Conservation (phyloP, 30 jellyfish, hydroid and myxozoan genomes). For the Catostylus mosaicus region DNA sequence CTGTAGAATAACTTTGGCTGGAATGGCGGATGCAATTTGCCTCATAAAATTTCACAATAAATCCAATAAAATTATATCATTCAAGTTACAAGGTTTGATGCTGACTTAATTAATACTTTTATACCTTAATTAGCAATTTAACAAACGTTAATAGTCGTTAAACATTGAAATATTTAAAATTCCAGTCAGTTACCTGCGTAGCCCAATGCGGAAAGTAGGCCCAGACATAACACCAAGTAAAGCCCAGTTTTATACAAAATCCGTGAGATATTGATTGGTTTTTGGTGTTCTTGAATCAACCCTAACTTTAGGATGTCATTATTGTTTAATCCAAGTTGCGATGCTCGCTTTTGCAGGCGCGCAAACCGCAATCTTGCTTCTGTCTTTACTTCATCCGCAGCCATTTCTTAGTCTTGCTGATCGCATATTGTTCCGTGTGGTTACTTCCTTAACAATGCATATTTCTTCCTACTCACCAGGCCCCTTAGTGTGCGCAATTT, state of each 20-base stretch:
- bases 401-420: conserved; percentile 26
- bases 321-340: conserved; percentile 58
- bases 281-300: conserved; percentile 65
- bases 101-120: no score
- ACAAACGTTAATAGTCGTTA: no score
- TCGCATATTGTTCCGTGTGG: not conserved
- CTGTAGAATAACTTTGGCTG: no score
- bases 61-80: no score
- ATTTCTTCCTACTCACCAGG: conserved; percentile 72
- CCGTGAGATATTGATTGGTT: conserved; percentile 40
- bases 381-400: conserved; percentile 24
- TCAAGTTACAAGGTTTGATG: no score
- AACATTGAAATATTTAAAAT: not conserved
- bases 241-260: conserved; percentile 18
- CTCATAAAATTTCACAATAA: no score
- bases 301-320: conserved; percentile 59
- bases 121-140: no score
- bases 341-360: conserved; percentile 73
- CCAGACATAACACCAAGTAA: not conserved
- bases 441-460: conserved; percentile 54
- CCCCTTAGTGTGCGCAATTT: conserved; percentile 1
- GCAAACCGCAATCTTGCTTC: conserved; percentile 77
- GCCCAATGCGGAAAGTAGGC: conserved; percentile 37
- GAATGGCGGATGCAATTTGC: no score
- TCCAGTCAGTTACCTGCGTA: conserved; percentile 30